Evolutionary conservation across 2,113 vertebrate genomes (phyloP), one percentile per base, ranked within the genome.

Genomic region (Hucho hucho): DNA sequence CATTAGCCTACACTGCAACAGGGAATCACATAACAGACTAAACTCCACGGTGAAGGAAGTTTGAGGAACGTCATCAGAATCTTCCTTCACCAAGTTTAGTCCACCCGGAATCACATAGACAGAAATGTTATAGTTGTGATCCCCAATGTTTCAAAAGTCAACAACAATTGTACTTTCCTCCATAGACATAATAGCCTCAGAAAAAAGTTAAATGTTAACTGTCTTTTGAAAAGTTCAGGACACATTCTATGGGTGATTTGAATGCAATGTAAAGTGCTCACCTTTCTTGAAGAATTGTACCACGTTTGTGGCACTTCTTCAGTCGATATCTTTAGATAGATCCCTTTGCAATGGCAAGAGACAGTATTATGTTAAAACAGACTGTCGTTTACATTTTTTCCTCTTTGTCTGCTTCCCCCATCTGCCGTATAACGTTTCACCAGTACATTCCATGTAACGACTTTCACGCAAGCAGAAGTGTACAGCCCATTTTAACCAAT

Each of bases 281-380:
- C 64, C 64, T 29, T 65, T 65, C 14, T 65, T 65, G 64, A 29
- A 26, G 64, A 28, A 65, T 65, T 64, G 24, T 25, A 26, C 61
- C 22, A 25, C 14, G 22, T 64, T 29, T 24, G 25, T 65, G 14
- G 5, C 4, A 29, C 13, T 28, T 16, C 14, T 65, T 65, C 26
- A 65, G 64, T 29, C 26, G 24, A 28, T 28, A 16, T 29, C 13
- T 65, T 65, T 2, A 29, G 13, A 16, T 22, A 29, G 64, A 65
- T 65, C 26, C 26, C 26, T 13, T 63, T 13, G 4, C 64, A 2
- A 65, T 65, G 13, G 13, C 12, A 6, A 65, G 26, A 65, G 24
- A 65, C 25, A 28, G 14, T 65, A 6, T 65, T 14, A 26, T 16
- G 64, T 65, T 65, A 26, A 14, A 29, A 13, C 25, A 65, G 26